These are phyloP conservation scores for Hemistola chrysoprasaria DNA, from an alignment of 2,888 invertebrate species.

Conservation along the genomic window DNA sequence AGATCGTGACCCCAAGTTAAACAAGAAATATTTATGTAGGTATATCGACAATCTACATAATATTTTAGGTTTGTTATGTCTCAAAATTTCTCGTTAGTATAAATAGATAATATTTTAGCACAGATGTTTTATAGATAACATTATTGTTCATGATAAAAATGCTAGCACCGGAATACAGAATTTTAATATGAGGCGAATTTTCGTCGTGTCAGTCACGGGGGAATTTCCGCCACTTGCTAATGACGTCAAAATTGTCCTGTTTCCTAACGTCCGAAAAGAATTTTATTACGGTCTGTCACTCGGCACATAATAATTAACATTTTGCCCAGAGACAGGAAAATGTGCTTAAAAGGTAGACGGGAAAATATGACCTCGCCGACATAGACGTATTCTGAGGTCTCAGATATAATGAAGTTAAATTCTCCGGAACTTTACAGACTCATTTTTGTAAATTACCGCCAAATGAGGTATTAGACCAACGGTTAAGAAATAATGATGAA, in stretches of 20 bases:
- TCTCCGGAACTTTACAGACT: constrained; percentile 14
- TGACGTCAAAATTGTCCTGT: constrained; percentile 59
- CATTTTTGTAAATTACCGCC: constrained; percentile 18
- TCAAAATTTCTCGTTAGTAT: constrained; percentile 7
- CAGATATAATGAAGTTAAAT: constrained; percentile 25
- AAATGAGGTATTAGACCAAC: constrained; percentile 11
- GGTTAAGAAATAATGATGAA: constrained; percentile 12
- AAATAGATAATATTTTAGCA: too few relatives aligned
- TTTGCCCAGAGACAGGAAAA: constrained; percentile 46
- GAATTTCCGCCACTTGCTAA: constrained; percentile 65
- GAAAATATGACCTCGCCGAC: constrained; percentile 29
- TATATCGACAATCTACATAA: too few relatives aligned
- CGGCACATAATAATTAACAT: constrained; percentile 55
- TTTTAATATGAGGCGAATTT: constrained; percentile 47
- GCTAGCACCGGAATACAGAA: constrained; percentile 21
- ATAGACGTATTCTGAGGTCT: constrained; percentile 26
- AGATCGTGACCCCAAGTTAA: constrained; percentile 12
- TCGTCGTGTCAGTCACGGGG: constrained; percentile 36
- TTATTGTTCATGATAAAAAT: constrained; percentile 15
- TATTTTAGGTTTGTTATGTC: constrained; percentile 38
- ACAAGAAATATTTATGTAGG: not conserved
- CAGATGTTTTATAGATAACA: too few relatives aligned
- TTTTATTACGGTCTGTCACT: constrained; percentile 38
- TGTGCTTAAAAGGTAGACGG: constrained; percentile 34
- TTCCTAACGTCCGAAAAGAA: constrained; percentile 55